A percentile compares a stretch with the other conserved stretches of the same genome.
phyloP scores from a whole-genome alignment of 2,113 vertebrate genomes.

The Antechinus stuartii region DNA sequence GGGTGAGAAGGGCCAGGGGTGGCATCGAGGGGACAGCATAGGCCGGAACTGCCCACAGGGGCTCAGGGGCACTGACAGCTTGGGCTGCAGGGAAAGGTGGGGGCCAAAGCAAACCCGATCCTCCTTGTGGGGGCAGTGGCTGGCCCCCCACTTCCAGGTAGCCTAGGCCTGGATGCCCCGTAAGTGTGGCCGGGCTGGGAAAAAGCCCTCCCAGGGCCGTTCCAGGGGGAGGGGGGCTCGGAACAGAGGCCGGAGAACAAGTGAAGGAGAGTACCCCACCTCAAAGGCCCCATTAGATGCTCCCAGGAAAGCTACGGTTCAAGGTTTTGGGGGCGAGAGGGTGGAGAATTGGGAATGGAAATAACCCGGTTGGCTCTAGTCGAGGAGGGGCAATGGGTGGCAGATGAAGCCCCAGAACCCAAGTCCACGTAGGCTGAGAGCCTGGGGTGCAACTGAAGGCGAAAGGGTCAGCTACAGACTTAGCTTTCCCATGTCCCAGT shows the following conservation, averaged over 20 bases:
- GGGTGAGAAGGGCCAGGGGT: not conserved
- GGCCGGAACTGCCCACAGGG: not conserved
- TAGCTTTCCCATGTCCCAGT: not conserved
- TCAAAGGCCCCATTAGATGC: not conserved
- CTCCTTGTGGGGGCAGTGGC: not conserved
- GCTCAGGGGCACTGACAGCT: not conserved
- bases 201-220: not conserved
- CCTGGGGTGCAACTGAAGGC: not conserved
- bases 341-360: not conserved
- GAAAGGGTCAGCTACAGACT: not conserved
- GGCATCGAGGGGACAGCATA: not conserved
- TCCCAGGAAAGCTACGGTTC: not conserved
- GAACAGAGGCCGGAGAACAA: not conserved
- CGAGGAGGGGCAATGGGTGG: not conserved
- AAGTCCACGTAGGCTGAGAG: not conserved
- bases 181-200: not conserved
- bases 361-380: not conserved
- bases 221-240: not conserved
- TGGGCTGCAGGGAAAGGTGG: not conserved
- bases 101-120: not conserved
- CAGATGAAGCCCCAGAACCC: not conserved
- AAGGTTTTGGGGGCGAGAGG: not conserved
- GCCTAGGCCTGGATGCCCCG: not conserved
- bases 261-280: not conserved
- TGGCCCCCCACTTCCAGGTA: not conserved